Base-by-base conservation (phyloP, 2,113 vertebrate species). In the Tetrax tetrax region DNA sequence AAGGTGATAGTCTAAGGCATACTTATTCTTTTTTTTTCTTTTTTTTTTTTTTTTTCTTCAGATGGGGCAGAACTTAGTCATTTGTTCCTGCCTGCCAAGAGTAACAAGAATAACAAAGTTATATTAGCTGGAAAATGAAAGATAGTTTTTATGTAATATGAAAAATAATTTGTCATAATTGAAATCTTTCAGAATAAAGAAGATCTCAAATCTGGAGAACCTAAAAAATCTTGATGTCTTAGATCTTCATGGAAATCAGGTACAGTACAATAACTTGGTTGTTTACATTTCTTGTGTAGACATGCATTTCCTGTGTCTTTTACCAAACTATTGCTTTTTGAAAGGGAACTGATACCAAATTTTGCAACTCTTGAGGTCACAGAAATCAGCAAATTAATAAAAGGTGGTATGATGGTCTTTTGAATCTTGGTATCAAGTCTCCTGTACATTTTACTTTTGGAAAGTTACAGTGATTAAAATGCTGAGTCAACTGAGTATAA, bases 201-300 rank as follows among this genome's bases (percentile, higher is more conserved):
- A 98, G 92, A 99, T 99, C 70, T 97, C 98, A 87, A 98, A 98
- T 94, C 94, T 99, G 96, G 99, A 98, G 56, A 98, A 95, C 77
- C 96, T 99, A 76, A 98, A 96, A 95, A 98, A 97, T 93, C 98
- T 99, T 43, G 98, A 99, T 93, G 98, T 99, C 65, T 97, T 99
- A 97, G 99, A 99, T 95, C 98, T 99, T 61, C 99, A 99, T 95
- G 98, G 98, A 95, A 99, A 99, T 98, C 98, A 99, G 99, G 99
- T 99, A 98, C 77, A 19, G n/a, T 93, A 33, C 7, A 63, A 10
- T 25, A 79, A 75, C 19, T 57, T 47, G 9, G n/a, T 68, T 35
- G 8, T 9, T 70, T 56, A 23, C 1, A 0, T 60, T 68, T 66
- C 37, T 78, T 50, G 17, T 47, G 56, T 57, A 74, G 89, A 19